A percentile compares a stretch with the other conserved stretches of the same genome.
phyloP scores from a whole-genome alignment of 1,140 invertebrate species.

The Calosoma granatense region DNA sequence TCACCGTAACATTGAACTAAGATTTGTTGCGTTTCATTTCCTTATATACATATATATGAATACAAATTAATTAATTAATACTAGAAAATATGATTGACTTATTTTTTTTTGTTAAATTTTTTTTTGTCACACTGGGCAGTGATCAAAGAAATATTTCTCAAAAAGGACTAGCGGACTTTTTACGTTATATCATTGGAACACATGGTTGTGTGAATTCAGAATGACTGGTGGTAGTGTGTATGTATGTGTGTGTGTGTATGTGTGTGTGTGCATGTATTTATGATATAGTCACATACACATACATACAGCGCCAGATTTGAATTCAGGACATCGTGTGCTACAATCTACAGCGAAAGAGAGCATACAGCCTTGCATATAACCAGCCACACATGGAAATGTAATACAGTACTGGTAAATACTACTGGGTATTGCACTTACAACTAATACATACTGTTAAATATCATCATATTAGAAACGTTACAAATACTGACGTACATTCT shows the following conservation, averaged over 20 bases:
- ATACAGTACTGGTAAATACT: not conserved
- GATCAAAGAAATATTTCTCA: not conserved
- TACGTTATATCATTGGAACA: not conserved
- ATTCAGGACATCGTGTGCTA: not conserved
- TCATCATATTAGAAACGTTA: not conserved
- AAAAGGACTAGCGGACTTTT: not conserved
- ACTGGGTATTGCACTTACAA: not conserved
- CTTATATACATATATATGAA: conserved; percentile 3
- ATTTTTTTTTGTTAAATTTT: not conserved
- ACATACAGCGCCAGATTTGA: not conserved
- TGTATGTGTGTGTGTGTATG: no score
- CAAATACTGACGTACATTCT: no score
- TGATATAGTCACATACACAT: not conserved
- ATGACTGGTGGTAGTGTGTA: no score
- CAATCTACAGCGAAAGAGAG: conserved; percentile 2
- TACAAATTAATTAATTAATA: conserved; percentile 9
- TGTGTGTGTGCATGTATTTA: not conserved
- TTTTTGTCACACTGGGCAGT: conserved; percentile 5
- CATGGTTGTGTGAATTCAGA: no score
- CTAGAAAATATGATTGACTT: conserved; percentile 9
- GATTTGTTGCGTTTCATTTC: conserved; percentile 3
- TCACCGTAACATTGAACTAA: not conserved
- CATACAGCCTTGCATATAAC: not conserved
- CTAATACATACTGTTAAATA: not conserved
- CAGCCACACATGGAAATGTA: not conserved